phyloP scores from a whole-genome alignment of 2,888 invertebrate genomes.

The Corbicula japonica region DNA sequence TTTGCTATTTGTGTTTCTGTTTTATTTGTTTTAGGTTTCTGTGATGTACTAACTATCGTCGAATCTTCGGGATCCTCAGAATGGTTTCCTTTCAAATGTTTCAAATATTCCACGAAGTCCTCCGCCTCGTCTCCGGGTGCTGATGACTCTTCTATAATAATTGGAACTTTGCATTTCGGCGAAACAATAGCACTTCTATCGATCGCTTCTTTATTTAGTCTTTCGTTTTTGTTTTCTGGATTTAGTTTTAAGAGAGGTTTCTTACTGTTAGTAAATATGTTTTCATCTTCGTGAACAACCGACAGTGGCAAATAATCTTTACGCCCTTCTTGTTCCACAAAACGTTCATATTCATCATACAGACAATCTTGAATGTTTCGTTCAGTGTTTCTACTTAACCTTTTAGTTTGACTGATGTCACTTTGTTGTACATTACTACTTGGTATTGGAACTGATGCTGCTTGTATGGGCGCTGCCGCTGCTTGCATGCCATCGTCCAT shows the following conservation, averaged over 20 bases:
- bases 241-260: no score
- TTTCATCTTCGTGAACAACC: no score
- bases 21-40: neutral
- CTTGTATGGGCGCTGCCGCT: no score
- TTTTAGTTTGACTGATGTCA: no score
- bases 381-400: no score
- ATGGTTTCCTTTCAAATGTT: conserved; percentile 32
- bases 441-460: no score
- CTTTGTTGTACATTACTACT: no score
- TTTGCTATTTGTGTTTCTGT: neutral
- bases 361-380: conserved; percentile 31
- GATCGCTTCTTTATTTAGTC: neutral
- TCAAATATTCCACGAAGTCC: conserved; percentile 61
- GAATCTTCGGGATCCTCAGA: neutral
- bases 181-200: conserved; percentile 38
- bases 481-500: no score
- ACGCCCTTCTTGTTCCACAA: conserved; percentile 19
- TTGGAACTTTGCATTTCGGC: conserved; percentile 50
- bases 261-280: no score
- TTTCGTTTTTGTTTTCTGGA: no score
- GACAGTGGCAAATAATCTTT: neutral
- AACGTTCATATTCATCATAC: conserved; percentile 53
- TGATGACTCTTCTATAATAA: conserved; percentile 43
- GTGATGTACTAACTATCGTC: neutral
- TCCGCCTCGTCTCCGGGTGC: conserved; percentile 49